A percentile compares a stretch with the other conserved stretches of the same genome.
phyloP scores from a whole-genome alignment of 2,888 invertebrate species.

The Bombyx huttoni region DNA sequence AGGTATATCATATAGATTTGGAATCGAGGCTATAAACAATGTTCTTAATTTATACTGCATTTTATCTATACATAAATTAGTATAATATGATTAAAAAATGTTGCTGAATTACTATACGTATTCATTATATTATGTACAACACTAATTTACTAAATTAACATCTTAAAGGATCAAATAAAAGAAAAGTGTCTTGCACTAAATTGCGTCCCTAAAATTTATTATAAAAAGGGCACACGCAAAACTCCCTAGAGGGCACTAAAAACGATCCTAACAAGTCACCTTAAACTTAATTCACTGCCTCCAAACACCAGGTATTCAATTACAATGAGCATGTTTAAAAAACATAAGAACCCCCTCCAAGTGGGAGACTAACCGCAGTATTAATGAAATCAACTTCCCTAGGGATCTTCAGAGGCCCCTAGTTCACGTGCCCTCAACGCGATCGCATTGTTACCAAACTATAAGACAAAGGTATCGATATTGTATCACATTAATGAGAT shows the following conservation, averaged over 20 bases:
- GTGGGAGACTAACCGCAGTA: constrained; percentile 41
- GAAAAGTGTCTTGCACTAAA: too few relatives aligned
- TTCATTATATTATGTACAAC: too few relatives aligned
- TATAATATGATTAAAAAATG: too few relatives aligned
- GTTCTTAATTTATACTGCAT: too few relatives aligned
- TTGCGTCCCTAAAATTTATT: constrained; percentile 2
- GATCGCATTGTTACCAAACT: constrained; percentile 22
- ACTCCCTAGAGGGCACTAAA: constrained; percentile 15
- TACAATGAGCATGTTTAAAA: constrained; percentile 59
- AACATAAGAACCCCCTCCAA: constrained; percentile 41
- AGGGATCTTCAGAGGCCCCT: constrained; percentile 34
- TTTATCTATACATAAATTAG: too few relatives aligned
- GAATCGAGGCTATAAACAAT: too few relatives aligned
- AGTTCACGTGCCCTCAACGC: constrained; percentile 18
- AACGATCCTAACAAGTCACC: constrained; percentile 20
- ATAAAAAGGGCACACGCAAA: constrained; percentile 8
- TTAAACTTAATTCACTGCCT: constrained; percentile 54
- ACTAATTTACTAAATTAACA: too few relatives aligned
- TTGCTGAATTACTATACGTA: too few relatives aligned
- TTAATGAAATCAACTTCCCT: constrained; percentile 69
- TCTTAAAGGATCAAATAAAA: too few relatives aligned
- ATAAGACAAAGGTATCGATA: constrained; percentile 33
- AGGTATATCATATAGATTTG: too few relatives aligned
- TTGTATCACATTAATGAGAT: constrained; percentile 30
- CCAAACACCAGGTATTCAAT: constrained; percentile 54